Percentiles rank a stretch among this genome's conserved stretches.
Evolutionary conservation across 2,888 invertebrate species (phyloP).

Genomic region (Myathropa florea): DNA sequence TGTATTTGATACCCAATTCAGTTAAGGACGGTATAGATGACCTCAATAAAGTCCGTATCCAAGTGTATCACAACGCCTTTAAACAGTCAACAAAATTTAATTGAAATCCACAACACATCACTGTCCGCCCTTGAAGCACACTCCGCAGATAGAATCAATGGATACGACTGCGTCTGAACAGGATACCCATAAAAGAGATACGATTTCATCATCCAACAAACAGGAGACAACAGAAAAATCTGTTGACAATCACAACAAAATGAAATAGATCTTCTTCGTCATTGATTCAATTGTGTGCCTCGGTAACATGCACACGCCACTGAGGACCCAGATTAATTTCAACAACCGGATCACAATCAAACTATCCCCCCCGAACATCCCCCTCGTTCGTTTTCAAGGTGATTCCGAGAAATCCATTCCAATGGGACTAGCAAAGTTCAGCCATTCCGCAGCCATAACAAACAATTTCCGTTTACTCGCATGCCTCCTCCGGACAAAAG

Average conservation of each 20-base stretch:
- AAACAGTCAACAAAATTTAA: too few species aligned
- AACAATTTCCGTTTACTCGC: slow-evolving; percentile 6
- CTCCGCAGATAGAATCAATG: neutral
- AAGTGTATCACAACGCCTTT: too few species aligned
- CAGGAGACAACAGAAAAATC: neutral
- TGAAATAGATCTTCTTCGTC: neutral
- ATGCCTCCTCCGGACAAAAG: neutral
- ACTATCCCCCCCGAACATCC: neutral
- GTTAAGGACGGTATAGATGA: too few species aligned
- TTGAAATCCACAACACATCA: neutral
- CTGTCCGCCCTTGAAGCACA: neutral
- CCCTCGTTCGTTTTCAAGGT: neutral
- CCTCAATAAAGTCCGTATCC: too few species aligned
- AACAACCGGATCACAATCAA: neutral
- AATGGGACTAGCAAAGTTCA: too few species aligned
- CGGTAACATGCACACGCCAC: neutral
- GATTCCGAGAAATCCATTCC: neutral
- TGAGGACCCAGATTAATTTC: neutral
- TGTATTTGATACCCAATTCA: too few species aligned
- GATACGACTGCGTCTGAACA: neutral
- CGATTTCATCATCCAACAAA: neutral
- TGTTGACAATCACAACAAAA: neutral
- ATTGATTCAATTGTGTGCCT: neutral
- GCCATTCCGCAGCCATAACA: neutral
- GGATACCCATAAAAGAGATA: neutral